Evolutionary conservation across 2,888 invertebrate genomes (phyloP).

Genomic region (Ephialtes manifestator): DNA sequence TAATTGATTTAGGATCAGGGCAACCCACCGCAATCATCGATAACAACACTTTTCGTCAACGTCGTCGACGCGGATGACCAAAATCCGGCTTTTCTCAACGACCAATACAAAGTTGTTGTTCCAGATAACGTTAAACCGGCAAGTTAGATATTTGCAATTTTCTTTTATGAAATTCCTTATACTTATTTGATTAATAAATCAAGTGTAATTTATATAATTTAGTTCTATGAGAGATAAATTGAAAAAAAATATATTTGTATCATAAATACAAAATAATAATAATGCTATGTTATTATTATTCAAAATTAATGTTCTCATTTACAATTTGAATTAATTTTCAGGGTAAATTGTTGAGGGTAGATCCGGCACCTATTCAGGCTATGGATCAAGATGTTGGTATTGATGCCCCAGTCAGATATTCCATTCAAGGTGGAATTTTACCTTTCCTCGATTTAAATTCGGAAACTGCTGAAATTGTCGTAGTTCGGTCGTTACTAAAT

Average conservation of each 20-base stretch:
- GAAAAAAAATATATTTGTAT: too few relatives aligned
- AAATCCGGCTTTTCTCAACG: slow-evolving; percentile 93
- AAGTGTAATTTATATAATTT: neutral
- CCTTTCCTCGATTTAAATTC: slow-evolving; percentile 89
- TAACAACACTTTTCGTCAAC: slow-evolving; percentile 91
- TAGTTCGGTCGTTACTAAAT: slow-evolving; percentile 88
- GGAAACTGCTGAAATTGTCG: slow-evolving; percentile 89
- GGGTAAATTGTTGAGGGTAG: slow-evolving; percentile 89
- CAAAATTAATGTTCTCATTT: neutral
- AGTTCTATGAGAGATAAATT: too few relatives aligned
- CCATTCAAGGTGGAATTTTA: slow-evolving; percentile 89
- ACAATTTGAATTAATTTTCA: slow-evolving; percentile 76
- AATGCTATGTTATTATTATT: neutral
- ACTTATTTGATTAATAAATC: neutral
- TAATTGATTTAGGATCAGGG: slow-evolving; percentile 90
- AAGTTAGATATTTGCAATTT: slow-evolving; percentile 55
- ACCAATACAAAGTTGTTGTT: slow-evolving; percentile 91
- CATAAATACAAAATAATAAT: too few relatives aligned
- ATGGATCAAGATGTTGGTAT: slow-evolving; percentile 94
- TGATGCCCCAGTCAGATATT: slow-evolving; percentile 91
- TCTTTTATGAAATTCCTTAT: neutral
- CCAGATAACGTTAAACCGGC: slow-evolving; percentile 89
- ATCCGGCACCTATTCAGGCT: slow-evolving; percentile 92
- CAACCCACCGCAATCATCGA: slow-evolving; percentile 91
- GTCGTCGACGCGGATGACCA: slow-evolving; percentile 97